Evolutionary conservation across 2,113 vertebrate species (phyloP).

Genomic region (Panthera leo): DNA sequence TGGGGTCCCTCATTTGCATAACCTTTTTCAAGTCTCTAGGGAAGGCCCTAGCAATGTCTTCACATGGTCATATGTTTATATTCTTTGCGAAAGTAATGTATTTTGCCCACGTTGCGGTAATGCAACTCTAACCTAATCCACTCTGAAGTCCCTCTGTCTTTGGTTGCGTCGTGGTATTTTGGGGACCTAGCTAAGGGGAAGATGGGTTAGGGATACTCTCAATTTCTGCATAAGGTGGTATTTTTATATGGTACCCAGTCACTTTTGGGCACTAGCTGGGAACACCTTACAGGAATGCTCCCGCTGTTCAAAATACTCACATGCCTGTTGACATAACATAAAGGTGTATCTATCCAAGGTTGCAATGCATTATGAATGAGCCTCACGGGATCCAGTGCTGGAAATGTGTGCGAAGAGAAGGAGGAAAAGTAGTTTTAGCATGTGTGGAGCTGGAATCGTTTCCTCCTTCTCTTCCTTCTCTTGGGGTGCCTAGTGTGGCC

Average conservation of each 20-base stretch:
- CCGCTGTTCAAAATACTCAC: fast-evolving
- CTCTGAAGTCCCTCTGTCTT: background rate
- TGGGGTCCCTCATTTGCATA: background rate
- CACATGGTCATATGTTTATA: background rate
- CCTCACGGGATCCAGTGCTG: background rate
- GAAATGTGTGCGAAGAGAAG: background rate
- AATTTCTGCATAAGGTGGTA: background rate
- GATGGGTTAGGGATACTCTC: background rate
- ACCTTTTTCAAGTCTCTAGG: background rate
- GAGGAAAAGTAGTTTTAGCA: background rate
- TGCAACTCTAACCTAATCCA: background rate
- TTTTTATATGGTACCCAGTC: background rate
- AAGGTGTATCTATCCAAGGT: background rate
- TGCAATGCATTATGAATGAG: fast-evolving
- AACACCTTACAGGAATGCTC: fast-evolving
- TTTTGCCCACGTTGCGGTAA: background rate
- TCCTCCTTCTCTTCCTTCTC: too few relatives aligned
- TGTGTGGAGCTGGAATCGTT: background rate
- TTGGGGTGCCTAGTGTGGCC: too few relatives aligned
- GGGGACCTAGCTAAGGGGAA: background rate
- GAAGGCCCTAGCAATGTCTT: background rate
- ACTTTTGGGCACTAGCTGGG: background rate
- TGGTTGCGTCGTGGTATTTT: background rate
- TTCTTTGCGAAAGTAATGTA: background rate
- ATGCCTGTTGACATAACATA: fast-evolving